Conservation (phyloP, 2,797 vertebrate genomes). For the Ceryle rudis region DNA sequence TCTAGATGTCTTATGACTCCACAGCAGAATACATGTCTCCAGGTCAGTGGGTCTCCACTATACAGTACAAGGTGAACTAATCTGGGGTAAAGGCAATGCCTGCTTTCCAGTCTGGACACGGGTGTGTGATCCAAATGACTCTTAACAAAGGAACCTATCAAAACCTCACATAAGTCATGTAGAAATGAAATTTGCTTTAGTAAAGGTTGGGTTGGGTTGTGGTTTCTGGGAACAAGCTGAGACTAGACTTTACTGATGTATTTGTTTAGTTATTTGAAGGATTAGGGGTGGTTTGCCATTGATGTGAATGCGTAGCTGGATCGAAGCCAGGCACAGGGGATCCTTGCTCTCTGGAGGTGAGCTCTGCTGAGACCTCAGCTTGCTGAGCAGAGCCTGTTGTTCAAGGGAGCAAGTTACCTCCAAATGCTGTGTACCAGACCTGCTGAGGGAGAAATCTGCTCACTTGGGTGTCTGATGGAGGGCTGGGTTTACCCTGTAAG, state of each 20-base stretch:
- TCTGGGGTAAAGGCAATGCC: not conserved
- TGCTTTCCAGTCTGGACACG: accelerated
- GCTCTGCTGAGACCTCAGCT: not conserved
- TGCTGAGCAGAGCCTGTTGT: not conserved
- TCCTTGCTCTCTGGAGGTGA: not conserved
- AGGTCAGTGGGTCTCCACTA: not conserved
- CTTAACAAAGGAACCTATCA: not conserved
- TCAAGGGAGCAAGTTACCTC: not conserved
- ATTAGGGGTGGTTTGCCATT: not conserved
- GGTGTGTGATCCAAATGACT: not conserved
- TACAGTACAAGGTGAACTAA: not conserved
- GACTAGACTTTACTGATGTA: not conserved
- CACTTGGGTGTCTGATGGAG: accelerated
- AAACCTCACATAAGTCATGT: not conserved
- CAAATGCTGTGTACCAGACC: not conserved
- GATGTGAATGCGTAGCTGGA: not conserved
- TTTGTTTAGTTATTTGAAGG: not conserved
- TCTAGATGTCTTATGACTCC: not conserved
- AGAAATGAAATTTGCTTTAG: not conserved
- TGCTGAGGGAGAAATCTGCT: not conserved
- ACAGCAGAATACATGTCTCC: not conserved
- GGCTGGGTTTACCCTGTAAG: not conserved
- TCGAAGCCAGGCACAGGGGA: not conserved
- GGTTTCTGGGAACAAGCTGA: not conserved
- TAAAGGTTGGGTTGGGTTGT: not conserved